Evolutionary conservation across 2,113 vertebrate genomes (phyloP).

Genomic region (Amphilophus citrinellus): DNA sequence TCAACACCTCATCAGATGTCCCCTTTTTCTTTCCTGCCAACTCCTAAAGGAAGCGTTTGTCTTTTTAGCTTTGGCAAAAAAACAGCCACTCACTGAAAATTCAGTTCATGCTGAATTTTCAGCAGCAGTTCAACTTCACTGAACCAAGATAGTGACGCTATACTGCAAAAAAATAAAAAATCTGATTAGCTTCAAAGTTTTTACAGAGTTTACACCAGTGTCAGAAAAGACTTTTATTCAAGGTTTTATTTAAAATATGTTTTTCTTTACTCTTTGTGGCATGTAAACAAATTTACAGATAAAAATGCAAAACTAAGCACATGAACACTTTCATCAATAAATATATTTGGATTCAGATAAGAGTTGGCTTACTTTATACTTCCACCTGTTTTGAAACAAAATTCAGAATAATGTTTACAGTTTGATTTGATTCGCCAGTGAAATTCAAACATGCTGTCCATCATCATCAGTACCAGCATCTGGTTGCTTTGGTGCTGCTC

Average conservation of each 20-base stretch:
- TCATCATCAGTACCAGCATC: not conserved
- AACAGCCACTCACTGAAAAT: no score
- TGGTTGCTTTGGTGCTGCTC: not conserved
- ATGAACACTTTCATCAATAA: constrained; percentile 46
- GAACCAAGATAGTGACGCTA: no score
- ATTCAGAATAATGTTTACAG: not conserved
- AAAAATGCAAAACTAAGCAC: not conserved
- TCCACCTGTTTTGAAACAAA: not conserved
- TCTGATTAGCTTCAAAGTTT: not conserved
- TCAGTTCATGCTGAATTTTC: no score
- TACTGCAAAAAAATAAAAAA: not conserved
- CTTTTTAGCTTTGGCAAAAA: no score
- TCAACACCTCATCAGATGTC: no score
- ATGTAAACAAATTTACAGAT: not conserved
- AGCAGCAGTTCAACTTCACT: no score
- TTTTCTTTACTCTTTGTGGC: not conserved
- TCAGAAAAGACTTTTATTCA: constrained; percentile 4
- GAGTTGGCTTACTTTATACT: not conserved
- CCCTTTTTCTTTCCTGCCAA: no score
- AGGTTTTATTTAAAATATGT: not conserved
- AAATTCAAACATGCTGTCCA: not conserved
- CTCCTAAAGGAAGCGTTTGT: no score
- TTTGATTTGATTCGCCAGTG: constrained; percentile 23
- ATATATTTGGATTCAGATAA: constrained; percentile 44
- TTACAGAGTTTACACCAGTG: not conserved